Conservation (phyloP, 1,140 invertebrate genomes). For the Drosophila azteca region DNA sequence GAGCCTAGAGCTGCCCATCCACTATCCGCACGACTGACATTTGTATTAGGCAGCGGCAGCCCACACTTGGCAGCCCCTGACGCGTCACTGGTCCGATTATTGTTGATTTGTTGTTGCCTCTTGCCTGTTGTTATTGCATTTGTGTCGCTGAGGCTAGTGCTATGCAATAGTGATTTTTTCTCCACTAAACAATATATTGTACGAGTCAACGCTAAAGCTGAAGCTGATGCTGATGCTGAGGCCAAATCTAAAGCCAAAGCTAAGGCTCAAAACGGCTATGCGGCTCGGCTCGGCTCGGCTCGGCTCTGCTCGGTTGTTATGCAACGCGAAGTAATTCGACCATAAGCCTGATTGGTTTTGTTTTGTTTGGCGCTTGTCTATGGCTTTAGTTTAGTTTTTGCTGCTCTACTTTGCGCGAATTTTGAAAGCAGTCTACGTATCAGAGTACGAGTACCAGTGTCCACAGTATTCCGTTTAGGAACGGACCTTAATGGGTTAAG, state of each 20-base stretch:
- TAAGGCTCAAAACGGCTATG: constrained; percentile 28
- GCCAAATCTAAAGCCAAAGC: constrained; percentile 12
- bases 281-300: background rate
- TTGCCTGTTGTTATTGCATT: constrained; percentile 16
- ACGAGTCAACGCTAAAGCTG: constrained; percentile 16
- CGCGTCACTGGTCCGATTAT: constrained; percentile 34
- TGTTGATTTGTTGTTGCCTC: constrained; percentile 23
- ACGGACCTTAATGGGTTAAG: no score
- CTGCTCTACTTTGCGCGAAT: constrained; percentile 39
- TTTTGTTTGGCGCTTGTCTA: constrained; percentile 42
- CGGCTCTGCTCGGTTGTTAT: constrained; percentile 39
- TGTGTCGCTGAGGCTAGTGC: constrained; percentile 22
- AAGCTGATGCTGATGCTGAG: constrained; percentile 7
- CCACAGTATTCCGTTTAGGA: background rate
- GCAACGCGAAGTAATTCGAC: constrained; percentile 65
- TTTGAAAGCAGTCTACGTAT: constrained; percentile 15
- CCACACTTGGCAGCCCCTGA: constrained; percentile 18
- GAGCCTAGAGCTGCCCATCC: constrained; percentile 34
- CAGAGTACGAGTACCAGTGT: background rate
- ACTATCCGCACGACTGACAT: constrained; percentile 53
- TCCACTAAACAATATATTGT: constrained; percentile 64
- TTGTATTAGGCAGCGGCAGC: constrained; percentile 51
- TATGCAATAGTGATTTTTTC: constrained; percentile 58
- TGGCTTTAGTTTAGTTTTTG: constrained; percentile 38
- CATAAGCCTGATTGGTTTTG: constrained; percentile 67